Conservation (phyloP, 2,113 vertebrate genomes). For the Steatornis caripensis region DNA sequence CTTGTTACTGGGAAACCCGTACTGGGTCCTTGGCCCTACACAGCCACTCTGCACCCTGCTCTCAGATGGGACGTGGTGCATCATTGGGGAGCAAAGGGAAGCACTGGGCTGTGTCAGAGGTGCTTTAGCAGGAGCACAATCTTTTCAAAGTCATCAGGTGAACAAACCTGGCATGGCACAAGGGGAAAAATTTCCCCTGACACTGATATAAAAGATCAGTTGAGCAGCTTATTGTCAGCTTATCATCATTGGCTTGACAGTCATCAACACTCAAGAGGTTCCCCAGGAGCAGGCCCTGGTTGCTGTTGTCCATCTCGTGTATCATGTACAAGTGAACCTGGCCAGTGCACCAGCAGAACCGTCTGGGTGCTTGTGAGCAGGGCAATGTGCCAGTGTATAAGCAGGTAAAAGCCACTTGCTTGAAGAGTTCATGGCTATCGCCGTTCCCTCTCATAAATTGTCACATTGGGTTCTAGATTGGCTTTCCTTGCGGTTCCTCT, state of each 20-base stretch:
- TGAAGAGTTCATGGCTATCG: neutral
- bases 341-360: neutral
- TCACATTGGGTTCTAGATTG: neutral
- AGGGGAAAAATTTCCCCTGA: neutral
- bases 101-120: neutral
- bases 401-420: neutral
- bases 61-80: neutral
- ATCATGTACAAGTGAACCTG: neutral
- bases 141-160: neutral
- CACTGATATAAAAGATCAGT: neutral
- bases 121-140: neutral
- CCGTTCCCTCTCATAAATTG: neutral
- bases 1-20: neutral
- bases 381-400: neutral
- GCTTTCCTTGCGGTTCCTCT: neutral
- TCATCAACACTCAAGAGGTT: neutral
- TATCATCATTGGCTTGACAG: neutral
- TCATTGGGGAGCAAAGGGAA: neutral
- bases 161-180: neutral
- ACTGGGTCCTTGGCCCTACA: neutral
- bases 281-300: neutral
- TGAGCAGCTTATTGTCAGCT: neutral
- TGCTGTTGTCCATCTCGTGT: neutral
- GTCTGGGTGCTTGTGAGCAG: neutral
- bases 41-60: accelerated